phyloP scores from a whole-genome alignment of 2,797 vertebrate genomes.

The Morus bassanus region DNA sequence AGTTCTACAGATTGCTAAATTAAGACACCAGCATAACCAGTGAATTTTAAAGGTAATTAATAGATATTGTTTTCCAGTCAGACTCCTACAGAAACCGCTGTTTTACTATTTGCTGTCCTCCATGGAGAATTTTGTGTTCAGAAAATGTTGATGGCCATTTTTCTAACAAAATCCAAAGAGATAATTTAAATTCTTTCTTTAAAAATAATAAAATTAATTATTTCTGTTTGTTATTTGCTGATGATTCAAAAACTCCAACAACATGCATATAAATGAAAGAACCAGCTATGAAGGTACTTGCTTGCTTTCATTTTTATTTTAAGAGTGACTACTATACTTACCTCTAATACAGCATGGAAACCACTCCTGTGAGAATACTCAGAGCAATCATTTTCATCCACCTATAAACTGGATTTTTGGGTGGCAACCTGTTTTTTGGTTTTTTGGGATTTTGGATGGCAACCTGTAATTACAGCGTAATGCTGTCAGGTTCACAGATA shows the following conservation, averaged over 20 bases:
- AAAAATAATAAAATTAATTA: background rate
- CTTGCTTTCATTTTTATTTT: background rate
- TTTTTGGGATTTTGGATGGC: background rate
- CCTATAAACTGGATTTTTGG: background rate
- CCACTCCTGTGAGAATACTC: background rate
- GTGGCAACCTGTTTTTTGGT: background rate
- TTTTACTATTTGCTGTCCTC: background rate
- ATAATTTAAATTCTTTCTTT: background rate
- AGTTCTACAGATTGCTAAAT: background rate
- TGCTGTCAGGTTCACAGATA: background rate
- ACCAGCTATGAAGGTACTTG: background rate
- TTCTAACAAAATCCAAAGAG: background rate
- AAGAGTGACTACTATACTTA: background rate
- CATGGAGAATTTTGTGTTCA: background rate
- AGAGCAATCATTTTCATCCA: background rate
- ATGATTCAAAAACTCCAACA: background rate
- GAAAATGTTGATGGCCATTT: background rate
- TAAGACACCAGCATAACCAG: background rate
- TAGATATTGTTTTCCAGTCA: background rate
- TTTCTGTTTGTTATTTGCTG: background rate
- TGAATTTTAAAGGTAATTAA: background rate
- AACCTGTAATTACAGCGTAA: background rate
- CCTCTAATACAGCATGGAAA: slow-evolving; percentile 9
- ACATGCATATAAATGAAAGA: background rate
- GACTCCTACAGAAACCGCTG: background rate